Evolutionary conservation across 2,888 invertebrate species (phyloP), one percentile per base, ranked within the genome.

Genomic region (Eristalis tenax): DNA sequence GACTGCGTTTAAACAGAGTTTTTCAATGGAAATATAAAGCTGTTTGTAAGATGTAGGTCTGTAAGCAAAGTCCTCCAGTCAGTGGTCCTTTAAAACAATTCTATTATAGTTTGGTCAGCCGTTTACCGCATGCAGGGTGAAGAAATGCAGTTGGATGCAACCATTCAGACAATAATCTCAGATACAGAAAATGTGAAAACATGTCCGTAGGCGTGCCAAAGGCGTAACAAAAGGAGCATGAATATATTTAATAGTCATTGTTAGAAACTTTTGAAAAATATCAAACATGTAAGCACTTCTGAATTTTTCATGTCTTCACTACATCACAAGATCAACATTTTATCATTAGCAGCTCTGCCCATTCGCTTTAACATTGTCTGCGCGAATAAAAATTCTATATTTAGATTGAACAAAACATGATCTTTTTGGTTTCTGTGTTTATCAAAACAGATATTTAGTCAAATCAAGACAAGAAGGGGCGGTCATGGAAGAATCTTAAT

Each of bases 361-460:
- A 50, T 18, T 50, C 13, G 13, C 13, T 38, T 0, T 13, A 10
- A 13, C 18, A 26, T 23, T 59, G 59, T 11, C 4, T 50, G 18
- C 13, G 13, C 59, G 26, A 43, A 66, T 63, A 64, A 64, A 26
- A 13, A 11, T 65, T 71, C 78, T 79, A 71, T 65, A 71, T 57
- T 70, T 71, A 79, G 78, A 28, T 57, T 70, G 23, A 56, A 70
- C 26, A 40, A 6, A 35, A 35, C 56, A 50, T 8, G 8, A 18
- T 59, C 65, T 59, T 66, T 18, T 35, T 6, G 32, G 32, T 13
- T 61, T 50, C 32, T 73, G 32, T 32, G 56, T 22, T 22, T 56
- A 65, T 64, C 35, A 65, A 82, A 82, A 76, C 66, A 68, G 50
- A 74, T 59, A n/a, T 66, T 59, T 69, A 15, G 57, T 23, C 38